Evolutionary conservation across 2,797 vertebrate genomes (phyloP).

Genomic region (Rhinophrynus dorsalis): DNA sequence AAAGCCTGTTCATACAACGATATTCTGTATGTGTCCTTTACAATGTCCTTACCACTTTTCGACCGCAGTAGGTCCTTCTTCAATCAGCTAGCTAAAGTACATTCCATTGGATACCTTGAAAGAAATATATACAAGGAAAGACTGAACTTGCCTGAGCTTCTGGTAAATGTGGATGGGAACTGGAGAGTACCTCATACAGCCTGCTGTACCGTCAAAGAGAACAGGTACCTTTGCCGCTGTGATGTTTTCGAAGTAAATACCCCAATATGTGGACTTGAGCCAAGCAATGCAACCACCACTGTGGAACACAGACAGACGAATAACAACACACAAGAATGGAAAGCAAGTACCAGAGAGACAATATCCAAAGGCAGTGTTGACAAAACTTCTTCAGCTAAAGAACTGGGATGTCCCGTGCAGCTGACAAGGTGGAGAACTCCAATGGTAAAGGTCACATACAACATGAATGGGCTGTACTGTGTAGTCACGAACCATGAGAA

Average conservation of each 20-base stretch:
- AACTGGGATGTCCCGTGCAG: background rate
- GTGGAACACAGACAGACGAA: too few relatives aligned
- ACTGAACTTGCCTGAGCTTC: background rate
- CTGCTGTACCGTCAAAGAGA: background rate
- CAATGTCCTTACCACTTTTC: background rate
- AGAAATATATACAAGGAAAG: background rate
- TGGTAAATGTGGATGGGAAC: background rate
- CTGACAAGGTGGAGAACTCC: too few relatives aligned
- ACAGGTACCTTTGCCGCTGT: background rate
- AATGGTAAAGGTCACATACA: too few relatives aligned
- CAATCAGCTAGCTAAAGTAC: background rate
- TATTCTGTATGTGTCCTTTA: background rate
- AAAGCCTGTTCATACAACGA: background rate
- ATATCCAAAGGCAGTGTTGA: too few relatives aligned
- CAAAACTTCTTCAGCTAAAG: too few relatives aligned
- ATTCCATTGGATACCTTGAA: background rate
- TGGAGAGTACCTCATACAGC: background rate
- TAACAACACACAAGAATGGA: too few relatives aligned
- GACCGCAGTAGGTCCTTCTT: background rate
- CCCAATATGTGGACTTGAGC: background rate
- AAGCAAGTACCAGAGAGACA: too few relatives aligned
- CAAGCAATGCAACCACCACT: background rate
- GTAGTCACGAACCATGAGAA: too few relatives aligned
- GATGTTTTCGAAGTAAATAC: background rate
- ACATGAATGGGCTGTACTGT: too few relatives aligned